Evolutionary conservation across 2,888 invertebrate genomes (phyloP), one percentile per base, ranked within the genome.

Genomic region (Lithophane socia): DNA sequence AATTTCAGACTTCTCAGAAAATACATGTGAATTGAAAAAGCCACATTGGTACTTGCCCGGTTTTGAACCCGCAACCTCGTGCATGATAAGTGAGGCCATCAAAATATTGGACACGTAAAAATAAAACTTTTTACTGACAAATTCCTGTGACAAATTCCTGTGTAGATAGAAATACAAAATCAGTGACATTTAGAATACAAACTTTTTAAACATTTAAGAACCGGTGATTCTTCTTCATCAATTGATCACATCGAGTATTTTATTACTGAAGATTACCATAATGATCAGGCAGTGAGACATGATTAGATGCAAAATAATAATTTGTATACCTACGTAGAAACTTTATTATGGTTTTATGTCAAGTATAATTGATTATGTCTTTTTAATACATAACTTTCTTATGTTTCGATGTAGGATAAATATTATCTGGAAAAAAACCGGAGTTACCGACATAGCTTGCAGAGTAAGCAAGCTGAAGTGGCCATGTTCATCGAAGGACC

Each of bases 231-330:
- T n/a, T 74, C 37, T 63, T 42, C 7, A 60, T 49, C 29, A 66
- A 70, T 79, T 12, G 24, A 63, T 63, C n/a, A 12, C 8, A 37
- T 70, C 5, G 3, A 63, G 21, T 29, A 73, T 70, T 83, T 83
- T 83, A 64, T 70, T 66, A 65, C 47, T 37, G 64, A 18, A 13
- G 21, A 74, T 80, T 74, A 80, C 7, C 58, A 84, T 66, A 80
- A 64, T 37, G 49, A 75, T 64, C n/a, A 29, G 12, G 13, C 37
- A n/a, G 16, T 61, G 18, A 12, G 24, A 21, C 13, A 83, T 47
- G 16, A 71, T 71, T 13, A 37, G 29, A 29, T 67, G 21, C 24
- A 42, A 37, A 58, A 9, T 64, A 74, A 58, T 64, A 52, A n/a
- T 67, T 56, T 73, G n/a, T 63, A 37, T 37, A 63, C 16, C 10